These are phyloP conservation scores for Ornithoptera alexandrae DNA, from an alignment of 2,888 invertebrate species.

Conservation along the genomic window DNA sequence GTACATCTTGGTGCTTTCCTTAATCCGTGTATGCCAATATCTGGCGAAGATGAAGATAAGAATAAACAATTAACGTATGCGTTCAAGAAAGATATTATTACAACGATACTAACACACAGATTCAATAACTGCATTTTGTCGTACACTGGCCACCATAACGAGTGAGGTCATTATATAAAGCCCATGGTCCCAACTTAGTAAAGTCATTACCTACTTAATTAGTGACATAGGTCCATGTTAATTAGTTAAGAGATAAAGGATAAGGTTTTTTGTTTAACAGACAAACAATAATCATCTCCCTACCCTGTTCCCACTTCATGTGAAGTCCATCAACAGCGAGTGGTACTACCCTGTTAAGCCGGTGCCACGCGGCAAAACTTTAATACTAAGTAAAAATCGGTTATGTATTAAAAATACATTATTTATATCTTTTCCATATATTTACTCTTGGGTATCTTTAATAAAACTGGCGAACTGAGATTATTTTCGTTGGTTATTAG, in stretches of 20 bases:
- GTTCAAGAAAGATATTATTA: constrained; percentile 35
- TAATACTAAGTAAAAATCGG: too few relatives aligned
- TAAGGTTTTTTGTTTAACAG: constrained; percentile 15
- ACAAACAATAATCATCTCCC: background rate
- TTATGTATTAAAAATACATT: too few relatives aligned
- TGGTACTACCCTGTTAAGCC: too few relatives aligned
- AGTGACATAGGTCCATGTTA: constrained; percentile 62
- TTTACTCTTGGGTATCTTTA: too few relatives aligned
- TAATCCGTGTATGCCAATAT: constrained; percentile 54
- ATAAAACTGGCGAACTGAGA: too few relatives aligned
- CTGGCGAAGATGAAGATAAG: constrained; percentile 41
- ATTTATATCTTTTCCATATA: too few relatives aligned
- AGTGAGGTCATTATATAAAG: constrained; percentile 19
- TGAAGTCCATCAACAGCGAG: too few relatives aligned
- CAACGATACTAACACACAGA: constrained; percentile 30
- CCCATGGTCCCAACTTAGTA: background rate
- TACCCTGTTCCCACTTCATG: background rate
- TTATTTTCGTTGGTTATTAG: too few relatives aligned
- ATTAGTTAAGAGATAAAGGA: constrained; percentile 46
- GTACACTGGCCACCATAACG: constrained; percentile 10
- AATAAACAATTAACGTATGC: constrained; percentile 43
- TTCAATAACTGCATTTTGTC: constrained; percentile 16
- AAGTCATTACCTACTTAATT: constrained; percentile 36
- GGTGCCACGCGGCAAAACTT: too few relatives aligned
- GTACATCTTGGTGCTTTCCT: constrained; percentile 68